Base-by-base conservation (phyloP, 2,888 invertebrate genomes). In the Idaea dimidiata region DNA sequence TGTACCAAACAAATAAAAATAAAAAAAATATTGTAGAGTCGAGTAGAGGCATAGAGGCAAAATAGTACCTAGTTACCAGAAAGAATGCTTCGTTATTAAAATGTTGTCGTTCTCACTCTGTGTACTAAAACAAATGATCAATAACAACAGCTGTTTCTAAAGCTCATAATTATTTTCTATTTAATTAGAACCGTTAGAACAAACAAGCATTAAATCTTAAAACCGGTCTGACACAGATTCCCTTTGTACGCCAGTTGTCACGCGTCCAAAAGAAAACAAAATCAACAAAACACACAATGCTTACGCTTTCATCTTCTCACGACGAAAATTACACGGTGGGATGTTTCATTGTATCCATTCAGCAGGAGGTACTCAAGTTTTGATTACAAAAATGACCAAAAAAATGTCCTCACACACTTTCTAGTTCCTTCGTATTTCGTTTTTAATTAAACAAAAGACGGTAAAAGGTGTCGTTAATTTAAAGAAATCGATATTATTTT, bases 241-340 rank as follows among this genome's bases (percentile, higher is more conserved):
- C 7, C 56, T 59, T 59, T 59, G 16, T 24, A 17, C n/a, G 6
- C 43, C 16, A 54, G 60, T 59, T 54, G 63, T 63, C 66, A 58
- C 63, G 64, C 58, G 59, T 68, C 66, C 65, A 66, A 63, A 74
- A 73, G 54, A 72, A 72, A 78, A 76, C 66, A 78, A 73, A 73
- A 78, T 77, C 69, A 80, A 83, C 72, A 79, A 80, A 80, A 71
- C 71, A 76, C 71, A 83, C 77, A 84, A 83, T 85, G 80, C 91
- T 91, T 86, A 91, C 91, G 85, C 82, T 88, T 84, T 89, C 91
- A 92, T 92, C 89, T 90, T 91, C 86, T 80, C 76, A 81, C 76
- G 81, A 82, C 82, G 80, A 84, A 84, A 83, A 88, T 88, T 84
- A 88, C 87, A 79, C 76, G 80, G 75, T 77, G 79, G 78, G 80